Evolutionary conservation across 92 coral and sea anemone genomes (phyloP), one percentile per base, ranked within the genome.

Genomic region (Montipora capitata): DNA sequence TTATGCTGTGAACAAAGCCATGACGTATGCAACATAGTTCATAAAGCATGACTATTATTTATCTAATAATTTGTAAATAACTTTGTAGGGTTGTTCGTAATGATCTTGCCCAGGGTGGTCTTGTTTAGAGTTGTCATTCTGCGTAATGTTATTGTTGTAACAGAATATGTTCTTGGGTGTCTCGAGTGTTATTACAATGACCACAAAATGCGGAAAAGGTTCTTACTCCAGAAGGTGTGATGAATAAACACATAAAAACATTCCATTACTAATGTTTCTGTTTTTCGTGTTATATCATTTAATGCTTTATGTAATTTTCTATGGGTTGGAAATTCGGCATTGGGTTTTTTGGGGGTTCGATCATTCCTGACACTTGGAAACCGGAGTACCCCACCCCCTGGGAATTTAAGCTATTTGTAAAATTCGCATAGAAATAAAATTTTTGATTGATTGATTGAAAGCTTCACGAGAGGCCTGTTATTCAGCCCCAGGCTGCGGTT

Each of bases 221-320:
- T 70, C 76, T 70, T 70, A 39, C 77, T 72, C 77, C 58, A 72
- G 61, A 76, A 17, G 67, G 81, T 76, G 81, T 52, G 42, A 76
- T 76, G 51, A 57, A 54, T 56, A 52, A 52, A 57, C 68, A 16
- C 52, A 54, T 14, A 27, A 43, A 52, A 76, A 52, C 66, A 76
- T 20, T 52, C 67, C 18, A 76, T 76, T 76, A 54, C 81, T 27
- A 27, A 27, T 56, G n/a, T 35, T 72, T 5, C 44, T 72, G 1
- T 17, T 18, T 72, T 14, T 72, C n/a, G 52, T 48, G 10, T 48
- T 48, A 49, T 72, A 72, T 72, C 11, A 72, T 2, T 44, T 44
- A 72, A 72, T 44, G 58, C 77, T 72, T 72, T 44, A n/a, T 72
- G 77, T 61, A 72, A 72, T 41, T 43, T 72, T 72, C 42, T 41